phyloP scores from a whole-genome alignment of 2,888 invertebrate species.

The Scaptomyza reducta region DNA sequence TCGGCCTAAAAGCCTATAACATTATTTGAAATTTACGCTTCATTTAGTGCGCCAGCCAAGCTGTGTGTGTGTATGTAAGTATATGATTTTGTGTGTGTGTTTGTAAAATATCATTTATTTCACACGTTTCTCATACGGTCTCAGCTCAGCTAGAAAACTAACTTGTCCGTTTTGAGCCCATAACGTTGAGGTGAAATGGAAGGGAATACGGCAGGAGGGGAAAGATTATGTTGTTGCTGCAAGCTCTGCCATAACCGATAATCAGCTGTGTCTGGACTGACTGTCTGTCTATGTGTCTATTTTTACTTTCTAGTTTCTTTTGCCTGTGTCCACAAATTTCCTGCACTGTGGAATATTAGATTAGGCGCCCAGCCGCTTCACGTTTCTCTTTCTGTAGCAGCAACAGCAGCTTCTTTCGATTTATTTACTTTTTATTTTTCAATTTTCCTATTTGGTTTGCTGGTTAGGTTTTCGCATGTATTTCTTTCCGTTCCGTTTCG shows the following conservation, averaged over 20 bases:
- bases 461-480: slow-evolving; percentile 47
- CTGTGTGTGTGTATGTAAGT: not conserved
- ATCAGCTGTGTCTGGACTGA: slow-evolving; percentile 51
- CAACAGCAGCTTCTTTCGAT: slow-evolving; percentile 52
- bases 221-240: slow-evolving; percentile 1
- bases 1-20: slow-evolving; percentile 65
- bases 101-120: slow-evolving; percentile 65
- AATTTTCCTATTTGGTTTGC: slow-evolving; percentile 68
- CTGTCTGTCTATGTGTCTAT: slow-evolving; percentile 22
- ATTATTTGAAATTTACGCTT: slow-evolving; percentile 73
- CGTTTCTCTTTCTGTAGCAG: slow-evolving; percentile 28
- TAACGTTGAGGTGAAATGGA: not conserved
- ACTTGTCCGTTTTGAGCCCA: slow-evolving; percentile 45
- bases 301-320: slow-evolving; percentile 18
- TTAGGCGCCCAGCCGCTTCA: slow-evolving; percentile 60
- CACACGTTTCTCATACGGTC: slow-evolving; percentile 51
- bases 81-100: slow-evolving; percentile 12
- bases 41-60: slow-evolving; percentile 45
- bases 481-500: slow-evolving; percentile 4
- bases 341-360: slow-evolving; percentile 71
- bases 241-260: slow-evolving; percentile 49
- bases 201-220: not conserved
- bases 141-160: slow-evolving; percentile 36
- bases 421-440: slow-evolving; percentile 56
- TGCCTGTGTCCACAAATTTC: slow-evolving; percentile 63